Percentiles rank a stretch among this genome's conserved stretches.
Evolutionary conservation across 2,797 vertebrate species (phyloP).

Genomic region (Sebastes kiyomatsui): DNA sequence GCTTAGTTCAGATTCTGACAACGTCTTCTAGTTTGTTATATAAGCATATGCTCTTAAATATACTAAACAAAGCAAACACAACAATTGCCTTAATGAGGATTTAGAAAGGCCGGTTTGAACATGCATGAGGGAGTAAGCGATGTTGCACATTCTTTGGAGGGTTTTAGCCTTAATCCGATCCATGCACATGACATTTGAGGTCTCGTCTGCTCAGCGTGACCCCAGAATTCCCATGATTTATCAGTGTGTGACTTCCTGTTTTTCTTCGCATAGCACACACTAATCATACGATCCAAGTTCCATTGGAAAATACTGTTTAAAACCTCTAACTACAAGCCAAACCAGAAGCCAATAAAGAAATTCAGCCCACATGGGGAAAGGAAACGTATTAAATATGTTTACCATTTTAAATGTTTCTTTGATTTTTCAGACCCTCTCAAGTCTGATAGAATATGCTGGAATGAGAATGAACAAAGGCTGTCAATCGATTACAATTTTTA

Average conservation of each 20-base stretch:
- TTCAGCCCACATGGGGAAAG: neutral
- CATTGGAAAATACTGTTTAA: neutral
- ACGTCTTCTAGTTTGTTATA: neutral
- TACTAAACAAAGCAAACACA: neutral
- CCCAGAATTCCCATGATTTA: conserved; percentile 5
- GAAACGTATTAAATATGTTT: conserved; percentile 14
- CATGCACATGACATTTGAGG: conserved; percentile 14
- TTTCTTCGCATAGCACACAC: neutral
- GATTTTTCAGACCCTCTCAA: neutral
- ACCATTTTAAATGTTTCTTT: neutral
- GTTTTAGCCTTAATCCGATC: conserved; percentile 8
- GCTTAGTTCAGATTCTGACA: neutral
- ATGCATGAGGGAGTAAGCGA: neutral
- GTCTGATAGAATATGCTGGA: neutral
- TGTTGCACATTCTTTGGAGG: neutral
- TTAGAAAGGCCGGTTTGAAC: neutral
- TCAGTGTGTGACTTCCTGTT: conserved; percentile 10
- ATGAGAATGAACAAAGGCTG: neutral
- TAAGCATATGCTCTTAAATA: neutral
- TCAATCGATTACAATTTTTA: too few relatives aligned
- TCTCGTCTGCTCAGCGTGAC: neutral
- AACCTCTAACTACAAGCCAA: neutral
- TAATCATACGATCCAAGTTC: conserved; percentile 16
- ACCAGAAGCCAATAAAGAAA: conserved; percentile 14
- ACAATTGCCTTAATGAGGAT: neutral